Evolutionary conservation across 2,113 vertebrate species (phyloP).

Genomic region (Aspidoscelis tigris): DNA sequence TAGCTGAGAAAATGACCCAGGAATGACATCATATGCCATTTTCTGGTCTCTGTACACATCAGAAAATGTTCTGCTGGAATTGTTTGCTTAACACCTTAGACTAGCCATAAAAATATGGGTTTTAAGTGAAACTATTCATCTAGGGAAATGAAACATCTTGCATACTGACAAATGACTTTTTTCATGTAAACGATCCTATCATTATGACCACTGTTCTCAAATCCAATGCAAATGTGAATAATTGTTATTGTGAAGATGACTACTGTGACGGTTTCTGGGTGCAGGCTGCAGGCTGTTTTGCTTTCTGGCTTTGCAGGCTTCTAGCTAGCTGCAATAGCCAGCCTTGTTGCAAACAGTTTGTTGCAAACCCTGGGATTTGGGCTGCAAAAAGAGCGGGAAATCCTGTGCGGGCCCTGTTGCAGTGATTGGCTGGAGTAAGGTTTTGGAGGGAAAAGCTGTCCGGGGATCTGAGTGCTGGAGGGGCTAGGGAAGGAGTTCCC

Average conservation of each 20-base stretch:
- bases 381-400: too few relatives aligned
- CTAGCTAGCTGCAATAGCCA: too few relatives aligned
- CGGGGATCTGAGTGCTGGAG: too few relatives aligned
- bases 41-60: background rate
- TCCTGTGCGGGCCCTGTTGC: too few relatives aligned
- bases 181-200: background rate
- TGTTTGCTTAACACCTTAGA: background rate
- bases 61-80: slow-evolving; percentile 3
- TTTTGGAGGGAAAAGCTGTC: too few relatives aligned
- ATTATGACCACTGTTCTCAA: background rate
- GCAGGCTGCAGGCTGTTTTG: too few relatives aligned
- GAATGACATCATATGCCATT: background rate
- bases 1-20: background rate
- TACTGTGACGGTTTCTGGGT: too few relatives aligned
- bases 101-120: background rate
- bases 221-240: background rate
- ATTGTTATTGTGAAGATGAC: background rate
- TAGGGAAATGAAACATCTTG: background rate
- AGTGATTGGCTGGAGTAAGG: too few relatives aligned
- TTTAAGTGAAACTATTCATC: background rate
- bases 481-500: too few relatives aligned
- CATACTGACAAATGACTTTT: background rate
- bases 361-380: too few relatives aligned
- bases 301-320: too few relatives aligned
- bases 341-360: too few relatives aligned